These are phyloP conservation scores for Gallinago solitaria DNA, from an alignment of 2,797 vertebrate genomes.

Conservation along the genomic window DNA sequence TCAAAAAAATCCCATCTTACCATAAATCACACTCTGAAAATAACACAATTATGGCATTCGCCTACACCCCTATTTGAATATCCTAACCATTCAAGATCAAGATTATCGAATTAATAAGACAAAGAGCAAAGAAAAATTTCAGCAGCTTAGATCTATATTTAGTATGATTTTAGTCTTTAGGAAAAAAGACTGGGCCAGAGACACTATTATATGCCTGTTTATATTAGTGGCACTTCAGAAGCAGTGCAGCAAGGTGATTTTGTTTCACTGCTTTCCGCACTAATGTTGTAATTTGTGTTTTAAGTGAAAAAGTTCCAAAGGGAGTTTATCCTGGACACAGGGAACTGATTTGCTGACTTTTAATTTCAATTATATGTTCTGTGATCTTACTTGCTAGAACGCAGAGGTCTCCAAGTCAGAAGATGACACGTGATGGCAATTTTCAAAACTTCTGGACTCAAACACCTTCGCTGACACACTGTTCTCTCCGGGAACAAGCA, in stretches of 20 bases:
- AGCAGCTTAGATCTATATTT: neutral
- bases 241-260: neutral
- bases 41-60: neutral
- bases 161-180: neutral
- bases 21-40: neutral
- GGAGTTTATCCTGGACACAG: neutral
- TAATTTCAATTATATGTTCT: neutral
- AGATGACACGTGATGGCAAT: fast-evolving
- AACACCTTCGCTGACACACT: fast-evolving
- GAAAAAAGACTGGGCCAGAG: neutral
- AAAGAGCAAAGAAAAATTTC: neutral
- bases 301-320: neutral
- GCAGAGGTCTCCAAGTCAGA: neutral
- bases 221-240: neutral
- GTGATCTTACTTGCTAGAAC: neutral
- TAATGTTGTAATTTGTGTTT: neutral
- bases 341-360: neutral
- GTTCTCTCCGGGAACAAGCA: neutral
- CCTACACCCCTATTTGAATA: neutral
- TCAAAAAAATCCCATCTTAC: neutral
- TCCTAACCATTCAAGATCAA: neutral
- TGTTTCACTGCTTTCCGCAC: too few species aligned
- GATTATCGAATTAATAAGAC: neutral
- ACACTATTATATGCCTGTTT: neutral
- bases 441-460: neutral